Evolutionary conservation across 2,113 vertebrate genomes (phyloP).

Genomic region (Acrocephalus kingi): DNA sequence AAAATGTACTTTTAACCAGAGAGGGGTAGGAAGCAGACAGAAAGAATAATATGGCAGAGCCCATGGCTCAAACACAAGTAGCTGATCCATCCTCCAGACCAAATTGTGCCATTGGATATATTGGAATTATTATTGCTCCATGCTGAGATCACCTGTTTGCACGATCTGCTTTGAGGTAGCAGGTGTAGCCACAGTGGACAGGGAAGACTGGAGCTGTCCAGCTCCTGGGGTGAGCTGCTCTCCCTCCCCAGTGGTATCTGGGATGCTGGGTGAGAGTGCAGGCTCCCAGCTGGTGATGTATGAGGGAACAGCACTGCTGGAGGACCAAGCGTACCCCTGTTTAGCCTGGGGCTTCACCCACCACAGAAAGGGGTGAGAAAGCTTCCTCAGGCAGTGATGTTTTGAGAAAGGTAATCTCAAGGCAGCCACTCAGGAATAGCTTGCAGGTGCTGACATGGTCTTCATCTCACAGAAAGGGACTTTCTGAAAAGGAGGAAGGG

Average conservation of each 20-base stretch:
- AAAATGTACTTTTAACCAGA: neutral
- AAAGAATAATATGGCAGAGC: neutral
- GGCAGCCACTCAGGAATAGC: neutral
- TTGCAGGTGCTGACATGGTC: neutral
- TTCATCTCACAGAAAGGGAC: neutral
- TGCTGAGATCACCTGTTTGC: neutral
- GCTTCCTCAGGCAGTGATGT: neutral
- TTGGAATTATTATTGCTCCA: neutral
- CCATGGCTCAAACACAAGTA: accelerated
- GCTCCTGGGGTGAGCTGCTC: neutral
- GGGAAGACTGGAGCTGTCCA: neutral
- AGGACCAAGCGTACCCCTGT: accelerated
- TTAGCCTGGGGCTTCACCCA: neutral
- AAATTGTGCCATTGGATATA: neutral
- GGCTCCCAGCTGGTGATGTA: accelerated
- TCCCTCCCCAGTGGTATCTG: neutral
- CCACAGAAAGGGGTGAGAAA: neutral
- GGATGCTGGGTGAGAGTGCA: accelerated
- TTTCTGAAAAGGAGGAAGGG: neutral
- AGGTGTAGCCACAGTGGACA: neutral
- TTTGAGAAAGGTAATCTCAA: neutral
- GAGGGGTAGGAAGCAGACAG: neutral
- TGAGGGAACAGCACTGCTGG: neutral
- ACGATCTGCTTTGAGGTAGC: accelerated
- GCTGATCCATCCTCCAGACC: neutral